A percentile compares a stretch with the other conserved stretches of the same genome.
These are phyloP conservation scores for Macropodus opercularis DNA, from an alignment of 2,797 vertebrate species.

Conservation along the genomic window DNA sequence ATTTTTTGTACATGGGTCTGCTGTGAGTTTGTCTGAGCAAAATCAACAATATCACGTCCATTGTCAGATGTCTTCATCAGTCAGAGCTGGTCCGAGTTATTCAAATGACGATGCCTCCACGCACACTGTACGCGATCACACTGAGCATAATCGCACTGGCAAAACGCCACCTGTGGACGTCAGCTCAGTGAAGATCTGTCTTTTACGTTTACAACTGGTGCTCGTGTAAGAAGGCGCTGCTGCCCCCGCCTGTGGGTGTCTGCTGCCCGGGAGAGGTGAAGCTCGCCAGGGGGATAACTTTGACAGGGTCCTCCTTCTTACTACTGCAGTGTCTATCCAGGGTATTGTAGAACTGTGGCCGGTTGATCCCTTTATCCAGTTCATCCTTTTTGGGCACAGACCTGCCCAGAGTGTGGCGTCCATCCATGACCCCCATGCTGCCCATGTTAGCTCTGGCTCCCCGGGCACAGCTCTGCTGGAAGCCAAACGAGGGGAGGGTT, in stretches of 20 bases:
- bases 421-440: slow-evolving; percentile 82
- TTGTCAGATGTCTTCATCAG: slow-evolving; percentile 50
- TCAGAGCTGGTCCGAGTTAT: slow-evolving; percentile 48
- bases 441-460: slow-evolving; percentile 80
- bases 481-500: slow-evolving; percentile 84
- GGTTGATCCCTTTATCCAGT: slow-evolving; percentile 84
- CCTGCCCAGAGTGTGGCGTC: slow-evolving; percentile 88
- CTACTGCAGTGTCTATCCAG: slow-evolving; percentile 90
- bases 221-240: slow-evolving; percentile 86
- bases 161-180: slow-evolving; percentile 48
- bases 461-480: slow-evolving; percentile 87
- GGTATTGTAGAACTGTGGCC: slow-evolving; percentile 92
- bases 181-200: slow-evolving; percentile 61
- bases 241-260: slow-evolving; percentile 69
- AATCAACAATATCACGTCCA: slow-evolving; percentile 48
- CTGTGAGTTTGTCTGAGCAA: slow-evolving; percentile 60
- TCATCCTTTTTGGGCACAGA: slow-evolving; percentile 90
- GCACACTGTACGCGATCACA: slow-evolving; percentile 54
- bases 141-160: slow-evolving; percentile 64
- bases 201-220: slow-evolving; percentile 87
- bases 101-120: slow-evolving; percentile 53
- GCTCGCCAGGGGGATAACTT: slow-evolving; percentile 93
- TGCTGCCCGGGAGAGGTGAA: slow-evolving; percentile 85
- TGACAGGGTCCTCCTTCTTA: slow-evolving; percentile 88
- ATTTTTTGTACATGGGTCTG: slow-evolving; percentile 70